Evolutionary conservation across 2,888 invertebrate genomes (phyloP), one percentile per base, ranked within the genome.

Genomic region (Oeneis ivallda): DNA sequence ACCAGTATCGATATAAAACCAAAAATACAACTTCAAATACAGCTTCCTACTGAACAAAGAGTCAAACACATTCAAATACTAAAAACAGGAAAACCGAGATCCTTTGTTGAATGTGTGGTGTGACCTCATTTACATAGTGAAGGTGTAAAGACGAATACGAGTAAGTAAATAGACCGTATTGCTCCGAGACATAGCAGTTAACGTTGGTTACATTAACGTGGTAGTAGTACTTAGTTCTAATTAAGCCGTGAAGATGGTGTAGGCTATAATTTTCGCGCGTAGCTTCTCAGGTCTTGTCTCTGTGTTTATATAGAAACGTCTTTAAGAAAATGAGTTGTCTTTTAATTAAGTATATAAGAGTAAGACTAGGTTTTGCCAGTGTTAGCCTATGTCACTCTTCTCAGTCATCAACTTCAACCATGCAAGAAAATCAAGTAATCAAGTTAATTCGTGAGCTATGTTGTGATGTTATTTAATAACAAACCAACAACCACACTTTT

Each of bases 51-150:
- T 49, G 56, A 41, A 57, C 57, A 64, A 64, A 64, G 64, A 50
- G 52, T 52, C 47, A 65, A 69, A 67, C 67, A 62, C 69, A 59
- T 60, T 69, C 64, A 64, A 69, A 69, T 67, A 69, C 62, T 58
- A 63, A 64, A 53, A 65, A 60, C 64, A 53, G 61, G 54, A 62
- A 61, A 63, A 37, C 50, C 50, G 58, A 62, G 62, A 67, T 64
- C 65, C 63, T 69, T 67, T 67, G 67, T 66, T 53, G 47, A 47
- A 19, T 49, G 4, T 60, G 60, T 19, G 59, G 64, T 65, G 64
- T 54, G 64, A 69, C 58, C 64, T 60, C 64, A 69, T 69, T 69
- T 69, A 59, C 67, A 67, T 65, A 47, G 59, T 39, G 43, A 62
- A 69, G 59, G 67, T 67, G 54, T 66, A 63, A 39, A 62, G 56